Evolutionary conservation across 2,113 vertebrate genomes (phyloP), one percentile per base, ranked within the genome.

Genomic region (Upupa epops): DNA sequence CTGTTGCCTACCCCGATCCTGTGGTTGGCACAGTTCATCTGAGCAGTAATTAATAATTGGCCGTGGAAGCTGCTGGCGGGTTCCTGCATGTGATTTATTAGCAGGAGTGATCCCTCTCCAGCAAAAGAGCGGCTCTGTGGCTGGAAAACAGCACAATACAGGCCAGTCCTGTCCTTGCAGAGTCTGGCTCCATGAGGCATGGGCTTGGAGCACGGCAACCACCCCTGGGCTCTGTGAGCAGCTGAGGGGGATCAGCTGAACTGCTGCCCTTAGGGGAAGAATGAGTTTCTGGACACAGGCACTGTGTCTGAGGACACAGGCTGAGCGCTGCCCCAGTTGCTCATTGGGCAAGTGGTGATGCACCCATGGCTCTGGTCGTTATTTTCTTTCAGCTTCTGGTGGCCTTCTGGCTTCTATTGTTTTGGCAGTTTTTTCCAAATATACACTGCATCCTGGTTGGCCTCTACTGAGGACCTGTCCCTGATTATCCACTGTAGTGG

Each of bases 41-140:
- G 2, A 93, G 68, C 11, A 8, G 93, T 86, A 80, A 80, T 94
- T 81, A 95, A 93, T 90, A 94, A 75, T 21, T 5, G 79, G 76
- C 89, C 8, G 0, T 40, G 80, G 34, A n/a, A 93, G 83, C 91
- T 86, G 91, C 86, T 29, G 86, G 80, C 10, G 0, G 66, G 91
- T 52, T 32, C 3, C 45, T 6, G 61, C 20, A 0, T 1, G 7
- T 72, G 76, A 83, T 92, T 83, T 88, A 69, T 92, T 80, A 88
- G 28, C 86, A 64, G 86, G 76, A 83, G 51, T 73, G 90, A 92
- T 90, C 80, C 59, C 86, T 86, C 4, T 1, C 86, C 76, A 61
- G 86, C 83, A 69, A 31, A 56, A 83, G 86, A 46, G 59, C 86
- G 75, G 86, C 82, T 65, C n/a, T 77, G 82, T 64, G 65, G 73